These are phyloP conservation scores for Alouatta palliata DNA, from an alignment of 2,113 vertebrate genomes.

Conservation along the genomic window DNA sequence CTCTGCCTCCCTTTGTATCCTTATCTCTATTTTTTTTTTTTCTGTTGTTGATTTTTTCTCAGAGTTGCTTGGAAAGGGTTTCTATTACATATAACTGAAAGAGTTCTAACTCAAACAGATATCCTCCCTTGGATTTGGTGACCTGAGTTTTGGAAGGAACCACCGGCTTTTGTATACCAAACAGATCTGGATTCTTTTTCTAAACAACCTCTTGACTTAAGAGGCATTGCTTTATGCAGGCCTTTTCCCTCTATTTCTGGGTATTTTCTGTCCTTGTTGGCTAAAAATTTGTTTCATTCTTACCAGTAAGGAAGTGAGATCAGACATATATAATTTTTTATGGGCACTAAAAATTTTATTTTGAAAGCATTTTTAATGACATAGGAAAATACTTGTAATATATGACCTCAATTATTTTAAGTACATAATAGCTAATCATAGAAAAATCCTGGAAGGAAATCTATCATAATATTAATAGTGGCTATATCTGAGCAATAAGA, in stretches of 20 bases:
- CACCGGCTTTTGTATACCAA: background rate
- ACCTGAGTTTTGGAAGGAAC: background rate
- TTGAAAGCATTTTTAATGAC: constrained; percentile 61
- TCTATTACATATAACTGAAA: background rate
- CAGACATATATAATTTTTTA: constrained; percentile 23
- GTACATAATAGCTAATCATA: constrained; percentile 52
- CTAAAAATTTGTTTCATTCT: background rate
- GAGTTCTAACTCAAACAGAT: background rate
- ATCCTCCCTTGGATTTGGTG: background rate
- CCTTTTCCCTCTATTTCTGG: background rate
- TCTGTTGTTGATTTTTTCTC: background rate
- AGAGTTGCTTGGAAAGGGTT: background rate
- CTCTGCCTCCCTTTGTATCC: background rate
- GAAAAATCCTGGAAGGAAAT: constrained; percentile 54
- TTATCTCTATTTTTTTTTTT: background rate
- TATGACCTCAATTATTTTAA: constrained; percentile 69
- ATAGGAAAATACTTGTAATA: constrained; percentile 56
- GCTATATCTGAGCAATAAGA: constrained; percentile 54
- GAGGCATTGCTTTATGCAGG: background rate
- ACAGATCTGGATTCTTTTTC: background rate
- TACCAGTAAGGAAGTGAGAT: constrained; percentile 11
- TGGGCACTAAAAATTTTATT: constrained; percentile 35
- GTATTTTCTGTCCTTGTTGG: constrained; percentile 1
- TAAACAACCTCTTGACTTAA: background rate
- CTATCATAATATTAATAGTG: constrained; percentile 56